Conservation (phyloP, 1,140 invertebrate species). For the Helicoverpa zea region DNA sequence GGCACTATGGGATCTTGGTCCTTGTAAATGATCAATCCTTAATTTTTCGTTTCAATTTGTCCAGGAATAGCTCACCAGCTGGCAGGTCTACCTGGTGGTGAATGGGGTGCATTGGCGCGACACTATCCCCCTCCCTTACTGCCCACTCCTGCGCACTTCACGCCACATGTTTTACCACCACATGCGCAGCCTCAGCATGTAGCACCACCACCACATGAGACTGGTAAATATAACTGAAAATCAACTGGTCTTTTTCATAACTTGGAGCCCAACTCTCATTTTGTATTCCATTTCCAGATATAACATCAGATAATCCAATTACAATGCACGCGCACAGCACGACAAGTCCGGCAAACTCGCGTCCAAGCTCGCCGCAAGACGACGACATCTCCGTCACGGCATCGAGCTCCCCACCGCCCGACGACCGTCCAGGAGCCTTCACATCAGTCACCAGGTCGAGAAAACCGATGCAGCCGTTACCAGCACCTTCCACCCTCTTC, state of each 20-base stretch:
- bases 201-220: constrained; percentile 70
- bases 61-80: constrained; percentile 90
- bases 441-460: constrained; percentile 83
- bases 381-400: constrained; percentile 91
- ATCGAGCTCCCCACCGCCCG: constrained; percentile 85
- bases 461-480: constrained; percentile 81
- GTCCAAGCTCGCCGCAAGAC: constrained; percentile 86
- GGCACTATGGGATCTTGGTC: too few species aligned
- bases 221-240: constrained; percentile 64
- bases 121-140: constrained; percentile 87
- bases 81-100: constrained; percentile 87
- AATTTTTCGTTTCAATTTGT: constrained; percentile 52
- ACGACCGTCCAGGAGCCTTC: constrained; percentile 86
- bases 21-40: too few species aligned
- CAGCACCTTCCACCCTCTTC: constrained; percentile 86
- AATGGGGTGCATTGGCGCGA: constrained; percentile 88
- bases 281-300: constrained; percentile 70
- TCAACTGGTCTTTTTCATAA: too few species aligned
- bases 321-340: constrained; percentile 88
- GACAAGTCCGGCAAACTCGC: constrained; percentile 88
- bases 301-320: constrained; percentile 73
- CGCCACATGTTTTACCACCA: constrained; percentile 87
- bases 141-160: constrained; percentile 88
- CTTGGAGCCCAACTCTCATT: not conserved
- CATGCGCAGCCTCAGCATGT: constrained; percentile 71